A percentile compares a stretch with the other conserved stretches of the same genome.
phyloP scores from a whole-genome alignment of 1,140 invertebrate species.

The Lycorma delicatula region DNA sequence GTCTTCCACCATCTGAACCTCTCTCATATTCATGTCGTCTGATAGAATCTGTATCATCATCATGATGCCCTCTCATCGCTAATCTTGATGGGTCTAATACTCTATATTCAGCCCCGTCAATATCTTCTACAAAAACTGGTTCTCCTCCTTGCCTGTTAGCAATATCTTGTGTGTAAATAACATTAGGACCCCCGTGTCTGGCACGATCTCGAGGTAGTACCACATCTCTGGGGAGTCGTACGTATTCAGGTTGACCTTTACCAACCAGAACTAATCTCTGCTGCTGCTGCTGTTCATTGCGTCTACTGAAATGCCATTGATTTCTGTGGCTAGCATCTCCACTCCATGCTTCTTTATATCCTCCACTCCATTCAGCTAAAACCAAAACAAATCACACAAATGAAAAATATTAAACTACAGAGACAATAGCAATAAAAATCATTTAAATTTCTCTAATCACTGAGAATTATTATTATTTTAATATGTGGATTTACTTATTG shows the following conservation, averaged over 20 bases:
- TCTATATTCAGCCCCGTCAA: constrained; percentile 35
- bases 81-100: constrained; percentile 26
- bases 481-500: no score
- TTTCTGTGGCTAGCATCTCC: constrained; percentile 51
- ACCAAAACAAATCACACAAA: no score
- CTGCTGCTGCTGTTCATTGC: constrained; percentile 36
- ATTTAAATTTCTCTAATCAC: no score
- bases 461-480: no score
- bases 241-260: background rate
- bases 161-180: constrained; percentile 47
- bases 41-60: constrained; percentile 56
- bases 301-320: constrained; percentile 64
- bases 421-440: no score
- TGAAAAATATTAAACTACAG: no score
- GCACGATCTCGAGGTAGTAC: background rate
- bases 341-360: constrained; percentile 65
- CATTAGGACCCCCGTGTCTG: constrained; percentile 27
- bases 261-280: constrained; percentile 11
- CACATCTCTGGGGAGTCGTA: background rate
- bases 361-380: constrained; percentile 51
- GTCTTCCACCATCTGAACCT: constrained; percentile 51
- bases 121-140: constrained; percentile 38
- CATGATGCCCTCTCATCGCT: constrained; percentile 17
- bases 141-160: background rate
- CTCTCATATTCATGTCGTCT: constrained; percentile 62